Conservation (phyloP, 2,797 vertebrate genomes). For the Lagorchestes hirsutus region DNA sequence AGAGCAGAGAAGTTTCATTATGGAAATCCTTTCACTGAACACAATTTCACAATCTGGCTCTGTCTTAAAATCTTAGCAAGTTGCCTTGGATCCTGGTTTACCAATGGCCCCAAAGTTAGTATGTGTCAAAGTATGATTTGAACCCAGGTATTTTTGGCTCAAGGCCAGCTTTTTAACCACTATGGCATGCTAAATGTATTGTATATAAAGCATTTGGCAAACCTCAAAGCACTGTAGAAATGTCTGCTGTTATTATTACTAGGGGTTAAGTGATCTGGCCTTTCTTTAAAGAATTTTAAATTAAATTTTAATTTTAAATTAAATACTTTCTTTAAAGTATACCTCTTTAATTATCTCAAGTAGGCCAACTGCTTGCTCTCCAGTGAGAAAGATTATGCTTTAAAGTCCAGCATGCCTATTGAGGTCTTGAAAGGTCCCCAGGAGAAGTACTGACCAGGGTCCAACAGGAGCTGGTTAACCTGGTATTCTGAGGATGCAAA, state of each 20-base stretch:
- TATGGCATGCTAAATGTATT: not conserved
- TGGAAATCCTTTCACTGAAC: not conserved
- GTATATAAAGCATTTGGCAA: not conserved
- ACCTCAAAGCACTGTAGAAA: not conserved
- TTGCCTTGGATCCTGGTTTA: not conserved
- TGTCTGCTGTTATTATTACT: not conserved
- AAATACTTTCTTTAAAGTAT: not conserved
- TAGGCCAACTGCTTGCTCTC: not conserved
- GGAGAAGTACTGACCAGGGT: conserved; percentile 8
- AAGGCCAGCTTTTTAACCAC: not conserved
- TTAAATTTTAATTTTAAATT: no score
- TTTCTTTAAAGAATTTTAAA: conserved; percentile 1
- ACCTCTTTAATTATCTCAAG: not conserved
- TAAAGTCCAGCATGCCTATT: conserved; percentile 1
- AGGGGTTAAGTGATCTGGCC: not conserved
- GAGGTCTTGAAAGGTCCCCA: conserved; percentile 16
- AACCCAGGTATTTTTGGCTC: not conserved
- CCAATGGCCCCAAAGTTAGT: not conserved
- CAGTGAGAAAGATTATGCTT: not conserved
- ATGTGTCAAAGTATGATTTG: not conserved
- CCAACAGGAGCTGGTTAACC: not conserved
- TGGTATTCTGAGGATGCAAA: not conserved
- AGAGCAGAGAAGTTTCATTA: not conserved
- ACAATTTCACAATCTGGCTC: not conserved
- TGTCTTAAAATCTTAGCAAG: not conserved